A percentile compares a stretch with the other conserved stretches of the same genome.
Conservation (phyloP, 2,797 vertebrate genomes). For the Acanthurus tractus region DNA sequence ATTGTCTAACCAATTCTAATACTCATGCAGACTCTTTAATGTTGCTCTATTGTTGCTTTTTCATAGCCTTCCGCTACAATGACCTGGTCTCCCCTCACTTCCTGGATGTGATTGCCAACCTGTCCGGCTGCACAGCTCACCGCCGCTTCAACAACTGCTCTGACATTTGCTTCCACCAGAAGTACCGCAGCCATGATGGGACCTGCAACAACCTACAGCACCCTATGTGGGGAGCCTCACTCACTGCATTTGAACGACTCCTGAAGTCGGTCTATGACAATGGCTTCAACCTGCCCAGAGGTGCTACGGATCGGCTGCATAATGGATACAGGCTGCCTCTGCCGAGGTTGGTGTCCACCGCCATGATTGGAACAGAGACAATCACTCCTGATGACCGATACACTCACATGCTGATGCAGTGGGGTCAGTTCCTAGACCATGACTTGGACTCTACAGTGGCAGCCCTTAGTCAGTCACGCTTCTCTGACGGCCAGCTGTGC, state of each 20-base stretch:
- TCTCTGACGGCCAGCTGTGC: constrained; percentile 96
- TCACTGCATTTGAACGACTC: constrained; percentile 95
- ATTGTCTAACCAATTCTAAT: neutral
- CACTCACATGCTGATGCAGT: constrained; percentile 99
- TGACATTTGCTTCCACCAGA: constrained; percentile 98
- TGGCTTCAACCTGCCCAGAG: constrained; percentile 95
- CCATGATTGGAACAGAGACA: constrained; percentile 92
- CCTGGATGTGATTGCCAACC: constrained; percentile 95
- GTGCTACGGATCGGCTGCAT: constrained; percentile 86
- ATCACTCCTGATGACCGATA: constrained; percentile 93
- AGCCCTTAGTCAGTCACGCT: constrained; percentile 95
- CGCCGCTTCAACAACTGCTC: constrained; percentile 97
- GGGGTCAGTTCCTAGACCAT: constrained; percentile 99
- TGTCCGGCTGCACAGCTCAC: constrained; percentile 96
- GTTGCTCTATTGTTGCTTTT: constrained; percentile 9
- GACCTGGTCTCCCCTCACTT: constrained; percentile 97
- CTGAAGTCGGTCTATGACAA: constrained; percentile 97
- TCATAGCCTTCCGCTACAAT: constrained; percentile 96
- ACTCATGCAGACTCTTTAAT: neutral
- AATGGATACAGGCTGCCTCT: constrained; percentile 91
- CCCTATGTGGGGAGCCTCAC: constrained; percentile 98
- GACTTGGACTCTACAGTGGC: constrained; percentile 95
- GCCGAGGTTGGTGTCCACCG: constrained; percentile 93
- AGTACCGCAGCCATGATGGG: constrained; percentile 95
- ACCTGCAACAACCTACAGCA: constrained; percentile 99